Evolutionary conservation across 1,140 invertebrate genomes (phyloP).

Genomic region (Ceratina calcarata): DNA sequence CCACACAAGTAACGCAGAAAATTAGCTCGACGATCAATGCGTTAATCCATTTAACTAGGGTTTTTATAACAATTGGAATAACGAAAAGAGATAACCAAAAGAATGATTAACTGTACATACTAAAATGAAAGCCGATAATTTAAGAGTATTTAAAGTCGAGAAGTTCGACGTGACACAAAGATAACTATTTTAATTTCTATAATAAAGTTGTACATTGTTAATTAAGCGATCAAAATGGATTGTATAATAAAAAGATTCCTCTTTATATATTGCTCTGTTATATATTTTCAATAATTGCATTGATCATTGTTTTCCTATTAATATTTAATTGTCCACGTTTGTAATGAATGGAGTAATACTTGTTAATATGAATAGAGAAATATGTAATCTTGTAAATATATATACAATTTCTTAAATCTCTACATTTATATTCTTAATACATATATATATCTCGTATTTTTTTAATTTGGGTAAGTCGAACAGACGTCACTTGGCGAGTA

Average conservation of each 20-base stretch:
- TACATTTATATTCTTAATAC: neutral
- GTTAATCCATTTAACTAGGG: too few species aligned
- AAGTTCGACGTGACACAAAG: too few species aligned
- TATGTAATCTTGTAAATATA: slow-evolving; percentile 31
- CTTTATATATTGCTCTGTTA: slow-evolving; percentile 31
- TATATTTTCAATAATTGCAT: neutral
- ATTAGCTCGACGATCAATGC: too few species aligned
- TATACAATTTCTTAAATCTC: too few species aligned
- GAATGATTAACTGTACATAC: neutral
- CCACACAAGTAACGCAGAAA: too few species aligned
- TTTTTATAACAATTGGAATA: too few species aligned
- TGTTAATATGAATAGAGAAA: slow-evolving; percentile 2
- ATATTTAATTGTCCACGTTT: slow-evolving; percentile 19
- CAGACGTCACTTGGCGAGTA: too few species aligned
- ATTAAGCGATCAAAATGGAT: slow-evolving; percentile 20
- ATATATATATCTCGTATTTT: neutral
- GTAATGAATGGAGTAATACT: neutral
- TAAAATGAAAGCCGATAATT: slow-evolving; percentile 22
- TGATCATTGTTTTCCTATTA: slow-evolving; percentile 9
- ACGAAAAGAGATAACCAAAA: too few species aligned
- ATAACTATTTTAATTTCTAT: slow-evolving; percentile 30
- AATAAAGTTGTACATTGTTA: slow-evolving; percentile 27
- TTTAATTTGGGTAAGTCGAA: neutral
- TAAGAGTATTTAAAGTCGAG: neutral
- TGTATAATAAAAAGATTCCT: slow-evolving; percentile 47